Base-by-base conservation (phyloP, 2,888 invertebrate genomes). In the Noctua janthe region DNA sequence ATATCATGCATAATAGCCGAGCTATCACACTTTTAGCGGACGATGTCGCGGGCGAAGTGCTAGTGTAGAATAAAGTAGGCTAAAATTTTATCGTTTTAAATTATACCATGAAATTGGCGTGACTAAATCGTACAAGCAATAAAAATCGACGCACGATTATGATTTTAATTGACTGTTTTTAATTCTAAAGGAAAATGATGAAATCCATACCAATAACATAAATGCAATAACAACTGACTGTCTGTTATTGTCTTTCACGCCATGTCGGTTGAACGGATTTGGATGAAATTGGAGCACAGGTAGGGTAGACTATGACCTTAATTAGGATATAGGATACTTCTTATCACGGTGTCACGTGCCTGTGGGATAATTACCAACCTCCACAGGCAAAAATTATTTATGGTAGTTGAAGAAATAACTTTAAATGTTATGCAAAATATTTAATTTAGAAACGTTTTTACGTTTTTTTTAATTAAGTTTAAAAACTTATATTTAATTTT, bases 71-170 rank as follows among this genome's bases (percentile, higher is more conserved):
- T 69, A n/a, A 47, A n/a, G n/a, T n/a, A 47, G 15, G 47, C n/a
- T 15, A 66, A 10, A 10, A 29, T 56, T 29, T 29, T 29, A 49
- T 81, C 39, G 39, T 54, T 56, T 23, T 29, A 39, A 29, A 39
- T 15, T 66, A 39, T 49, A 7, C 49, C 80, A 8, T 80, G 54
- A 71, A 71, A 67, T 72, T 43, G 1, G 43, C 49, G 56, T 67
- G 49, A 51, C 73, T 71, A 66, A 81, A 17, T 11, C 13, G 23
- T 39, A 8, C 10, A 17, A 39, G 29, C 17, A 39, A 71, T 81
- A 15, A 67, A 80, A 56, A 49, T 66, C 4, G 4, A 81, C 49
- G 29, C 43, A 66, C 54, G 35, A 56, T 49, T 72, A 43, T n/a
- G 4, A 56, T 51, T 17, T 56, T 11, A 15, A 0, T 51, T 15